Base-by-base conservation (phyloP, 1,140 invertebrate species). In the Drosophila orosa region DNA sequence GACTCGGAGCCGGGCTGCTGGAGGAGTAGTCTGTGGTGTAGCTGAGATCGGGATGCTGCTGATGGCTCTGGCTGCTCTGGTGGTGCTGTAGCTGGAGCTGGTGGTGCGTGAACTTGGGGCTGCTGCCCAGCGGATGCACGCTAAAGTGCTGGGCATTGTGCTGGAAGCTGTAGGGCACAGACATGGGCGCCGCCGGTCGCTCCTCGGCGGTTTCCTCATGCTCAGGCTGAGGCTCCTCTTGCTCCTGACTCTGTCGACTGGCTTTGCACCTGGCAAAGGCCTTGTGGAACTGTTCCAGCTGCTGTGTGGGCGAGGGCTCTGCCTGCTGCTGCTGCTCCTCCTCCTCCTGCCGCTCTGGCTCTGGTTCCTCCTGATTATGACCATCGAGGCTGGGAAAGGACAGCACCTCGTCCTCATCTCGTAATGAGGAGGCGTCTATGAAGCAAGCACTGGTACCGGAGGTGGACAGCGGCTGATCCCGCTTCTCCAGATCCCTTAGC, bases 381-480 rank as follows among this genome's bases (percentile, higher is more conserved):
- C 82, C 80, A 44, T 89, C 83, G 10, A 90, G 62, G 48, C 75
- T 90, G 39, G 82, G 90, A 52, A 85, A 91, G 13, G 82, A 86
- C 6, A 82, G 71, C 35, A 90, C 82, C 29, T 92, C 79, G 50
- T 95, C 94, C 85, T 96, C 95, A 80, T 96, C 95, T 10, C 94
- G 94, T 27, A 96, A 91, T 78, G 94, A 95, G 1, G 95, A 95
- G 25, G 95, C 95, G 91, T 96, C 95, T 61, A 96, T 96, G 78
- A 96, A 96, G 90, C 95, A 96, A 6, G 84, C 84, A 65, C 89
- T 92, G 10, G 75, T 76, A 12, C 91, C 93, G 0, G 77, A 74
- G 29, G 57, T 63, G 25, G 83, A 60, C 76, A 91, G 45, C 24
- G 80, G 75, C 27, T 92, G 78, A 27, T 87, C 82, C 9, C 83